Percentiles rank a stretch among this genome's conserved stretches.
These are phyloP conservation scores for Rotaria macrura DNA, from an alignment of 2,888 invertebrate species.

Conservation along the genomic window DNA sequence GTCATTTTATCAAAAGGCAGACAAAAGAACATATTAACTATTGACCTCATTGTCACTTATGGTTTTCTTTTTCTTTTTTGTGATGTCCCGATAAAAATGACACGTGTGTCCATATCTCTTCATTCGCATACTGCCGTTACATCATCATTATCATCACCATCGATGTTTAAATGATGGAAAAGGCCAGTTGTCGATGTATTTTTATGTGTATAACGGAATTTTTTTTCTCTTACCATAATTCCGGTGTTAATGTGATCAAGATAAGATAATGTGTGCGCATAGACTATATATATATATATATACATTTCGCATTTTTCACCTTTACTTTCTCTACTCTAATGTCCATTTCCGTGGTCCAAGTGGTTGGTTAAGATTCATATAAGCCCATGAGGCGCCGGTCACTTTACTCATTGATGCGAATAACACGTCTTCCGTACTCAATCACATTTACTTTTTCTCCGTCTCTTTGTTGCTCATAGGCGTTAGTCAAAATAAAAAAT, in stretches of 20 bases:
- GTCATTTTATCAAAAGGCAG: not conserved
- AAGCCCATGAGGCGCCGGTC: not conserved
- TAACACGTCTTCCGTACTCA: not conserved
- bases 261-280: not conserved
- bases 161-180: not conserved
- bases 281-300: no score
- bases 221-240: not conserved
- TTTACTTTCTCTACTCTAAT: not conserved
- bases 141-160: not conserved
- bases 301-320: not conserved
- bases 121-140: not conserved
- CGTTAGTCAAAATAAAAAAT: slow-evolving; percentile 5
- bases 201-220: not conserved
- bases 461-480: not conserved
- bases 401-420: not conserved
- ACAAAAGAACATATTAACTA: not conserved
- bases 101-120: not conserved
- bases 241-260: not conserved
- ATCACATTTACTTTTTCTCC: not conserved
- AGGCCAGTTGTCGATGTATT: not conserved
- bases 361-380: not conserved
- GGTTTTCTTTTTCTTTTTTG: not conserved
- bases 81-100: not conserved
- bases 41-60: not conserved
- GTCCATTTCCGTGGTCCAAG: not conserved